Evolutionary conservation across 2,888 invertebrate species (phyloP).

Genomic region (Caenorhabditis virilis): DNA sequence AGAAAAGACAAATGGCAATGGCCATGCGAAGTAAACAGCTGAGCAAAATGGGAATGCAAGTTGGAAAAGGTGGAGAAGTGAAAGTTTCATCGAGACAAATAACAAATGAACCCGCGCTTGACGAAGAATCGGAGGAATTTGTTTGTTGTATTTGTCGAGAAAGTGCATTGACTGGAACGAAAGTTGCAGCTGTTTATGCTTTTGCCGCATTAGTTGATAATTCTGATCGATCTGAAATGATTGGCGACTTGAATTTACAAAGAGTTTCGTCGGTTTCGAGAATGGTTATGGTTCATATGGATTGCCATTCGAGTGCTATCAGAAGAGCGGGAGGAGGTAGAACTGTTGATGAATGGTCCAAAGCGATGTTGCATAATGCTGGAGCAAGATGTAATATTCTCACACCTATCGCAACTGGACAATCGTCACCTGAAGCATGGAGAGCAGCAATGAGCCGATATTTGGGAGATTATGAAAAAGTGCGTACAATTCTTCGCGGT

Average conservation of each 20-base stretch:
- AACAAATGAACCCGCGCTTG: constrained; percentile 47
- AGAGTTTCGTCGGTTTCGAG: constrained; percentile 72
- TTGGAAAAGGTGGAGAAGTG: constrained; percentile 59
- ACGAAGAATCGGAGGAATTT: constrained; percentile 36
- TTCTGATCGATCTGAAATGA: constrained; percentile 78
- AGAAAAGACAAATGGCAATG: constrained; percentile 97
- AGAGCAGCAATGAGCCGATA: constrained; percentile 79
- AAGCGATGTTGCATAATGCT: constrained; percentile 94
- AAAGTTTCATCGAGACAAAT: constrained; percentile 39
- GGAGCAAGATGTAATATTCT: constrained; percentile 96
- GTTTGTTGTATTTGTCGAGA: constrained; percentile 54
- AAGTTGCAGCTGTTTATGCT: constrained; percentile 40
- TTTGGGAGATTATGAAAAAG: constrained; percentile 32
- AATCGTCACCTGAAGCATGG: constrained; percentile 88
- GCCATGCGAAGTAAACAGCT: constrained; percentile 94
- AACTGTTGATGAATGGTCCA: constrained; percentile 69
- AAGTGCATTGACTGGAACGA: constrained; percentile 23
- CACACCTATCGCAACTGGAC: constrained; percentile 93
- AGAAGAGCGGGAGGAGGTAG: constrained; percentile 38
- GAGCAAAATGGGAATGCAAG: constrained; percentile 82
- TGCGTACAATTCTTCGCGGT: constrained; percentile 75
- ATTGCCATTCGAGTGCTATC: constrained; percentile 96
- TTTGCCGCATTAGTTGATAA: constrained; percentile 24
- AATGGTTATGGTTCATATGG: constrained; percentile 96
- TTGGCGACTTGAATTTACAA: no score